phyloP scores from a whole-genome alignment of 2,797 vertebrate species.

The Fundulus diaphanus region DNA sequence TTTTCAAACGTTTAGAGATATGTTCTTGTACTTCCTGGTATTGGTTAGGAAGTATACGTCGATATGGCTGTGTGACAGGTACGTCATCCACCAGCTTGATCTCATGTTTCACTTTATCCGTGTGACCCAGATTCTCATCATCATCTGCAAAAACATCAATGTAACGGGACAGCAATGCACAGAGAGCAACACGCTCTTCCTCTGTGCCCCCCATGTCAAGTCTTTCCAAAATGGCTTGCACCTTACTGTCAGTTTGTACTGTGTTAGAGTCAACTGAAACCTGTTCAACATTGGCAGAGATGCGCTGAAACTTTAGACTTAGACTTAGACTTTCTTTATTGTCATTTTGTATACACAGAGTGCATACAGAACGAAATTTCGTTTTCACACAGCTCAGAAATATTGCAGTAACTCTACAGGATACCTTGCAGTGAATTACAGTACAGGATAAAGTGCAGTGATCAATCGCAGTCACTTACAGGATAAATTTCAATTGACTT shows the following conservation, averaged over 20 bases:
- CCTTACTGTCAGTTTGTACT: background rate
- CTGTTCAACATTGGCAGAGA: background rate
- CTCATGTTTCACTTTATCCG: constrained; percentile 12
- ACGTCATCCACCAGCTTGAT: background rate
- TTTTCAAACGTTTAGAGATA: constrained; percentile 6
- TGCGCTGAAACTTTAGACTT: constrained; percentile 1
- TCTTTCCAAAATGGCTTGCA: background rate
- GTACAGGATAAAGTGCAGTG: no score
- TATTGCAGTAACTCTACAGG: no score
- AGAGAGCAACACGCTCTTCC: constrained; percentile 3
- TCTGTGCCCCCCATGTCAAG: background rate
- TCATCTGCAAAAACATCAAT: constrained; percentile 3
- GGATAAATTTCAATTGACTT: no score
- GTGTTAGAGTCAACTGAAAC: background rate
- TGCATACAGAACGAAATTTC: no score
- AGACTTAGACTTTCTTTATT: no score
- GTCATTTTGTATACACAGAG: no score
- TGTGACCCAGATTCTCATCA: background rate
- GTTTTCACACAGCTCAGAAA: no score
- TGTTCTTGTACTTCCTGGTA: constrained; percentile 17
- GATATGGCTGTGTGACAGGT: background rate
- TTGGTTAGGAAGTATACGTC: background rate
- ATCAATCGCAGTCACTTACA: no score
- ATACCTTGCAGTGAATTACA: no score
- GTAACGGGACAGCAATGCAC: background rate